These are phyloP conservation scores for Dastarcus helophoroides DNA, from an alignment of 2,888 invertebrate species.

Conservation along the genomic window DNA sequence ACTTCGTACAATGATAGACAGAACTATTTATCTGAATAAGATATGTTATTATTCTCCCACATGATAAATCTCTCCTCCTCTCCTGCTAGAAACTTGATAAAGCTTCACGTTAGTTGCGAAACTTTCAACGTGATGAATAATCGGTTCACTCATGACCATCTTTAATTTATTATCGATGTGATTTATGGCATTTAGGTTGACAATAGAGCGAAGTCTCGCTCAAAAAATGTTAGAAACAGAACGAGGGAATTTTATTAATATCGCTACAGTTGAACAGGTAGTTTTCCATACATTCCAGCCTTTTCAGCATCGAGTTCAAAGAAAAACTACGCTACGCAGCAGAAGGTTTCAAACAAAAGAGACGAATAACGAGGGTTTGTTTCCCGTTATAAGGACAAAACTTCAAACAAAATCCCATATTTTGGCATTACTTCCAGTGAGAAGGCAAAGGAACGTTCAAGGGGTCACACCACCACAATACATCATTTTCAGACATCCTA, in stretches of 20 bases:
- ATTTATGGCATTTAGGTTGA: slow-evolving; percentile 8
- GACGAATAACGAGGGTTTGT: no score
- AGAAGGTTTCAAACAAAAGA: no score
- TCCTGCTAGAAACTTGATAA: slow-evolving; percentile 12
- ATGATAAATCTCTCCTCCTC: slow-evolving; percentile 24
- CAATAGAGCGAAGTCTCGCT: no score
- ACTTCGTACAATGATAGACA: slow-evolving; percentile 35
- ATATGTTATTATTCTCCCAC: slow-evolving; percentile 31
- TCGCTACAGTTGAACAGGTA: no score
- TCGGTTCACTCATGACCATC: slow-evolving; percentile 11
- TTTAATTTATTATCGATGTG: slow-evolving; percentile 10
- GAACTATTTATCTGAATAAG: slow-evolving; percentile 33
- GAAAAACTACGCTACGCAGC: no score
- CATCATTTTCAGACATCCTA: slow-evolving; percentile 36
- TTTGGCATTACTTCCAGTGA: slow-evolving; percentile 25
- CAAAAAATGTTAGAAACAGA: no score
- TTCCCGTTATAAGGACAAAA: no score
- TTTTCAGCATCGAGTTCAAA: no score
- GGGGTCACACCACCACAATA: slow-evolving; percentile 31
- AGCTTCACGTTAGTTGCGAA: slow-evolving; percentile 12
- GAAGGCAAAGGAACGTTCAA: slow-evolving; percentile 18
- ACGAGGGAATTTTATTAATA: no score
- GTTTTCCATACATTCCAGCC: no score
- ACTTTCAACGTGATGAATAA: slow-evolving; percentile 14
- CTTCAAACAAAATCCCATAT: slow-evolving; percentile 19